Conservation (phyloP, 2,797 vertebrate species). For the Catamblyrhynchus diadema region DNA sequence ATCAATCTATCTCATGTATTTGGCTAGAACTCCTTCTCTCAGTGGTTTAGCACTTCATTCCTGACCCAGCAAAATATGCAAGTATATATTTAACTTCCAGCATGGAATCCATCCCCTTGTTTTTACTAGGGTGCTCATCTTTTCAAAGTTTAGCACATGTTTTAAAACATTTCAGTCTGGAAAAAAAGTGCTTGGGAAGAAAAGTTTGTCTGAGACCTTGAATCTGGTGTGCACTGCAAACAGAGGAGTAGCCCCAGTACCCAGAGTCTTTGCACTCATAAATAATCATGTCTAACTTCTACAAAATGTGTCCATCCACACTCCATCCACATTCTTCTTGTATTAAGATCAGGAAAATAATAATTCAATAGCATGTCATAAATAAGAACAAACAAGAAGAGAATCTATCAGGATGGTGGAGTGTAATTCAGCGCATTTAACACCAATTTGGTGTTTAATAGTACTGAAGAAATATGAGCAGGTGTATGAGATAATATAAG, state of each 20-base stretch:
- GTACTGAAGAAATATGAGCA: background rate
- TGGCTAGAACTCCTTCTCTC: background rate
- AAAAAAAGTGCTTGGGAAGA: background rate
- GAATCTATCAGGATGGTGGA: background rate
- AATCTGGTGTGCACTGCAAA: background rate
- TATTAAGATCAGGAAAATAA: background rate
- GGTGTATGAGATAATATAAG: background rate
- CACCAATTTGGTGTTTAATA: background rate
- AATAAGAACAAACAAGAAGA: background rate
- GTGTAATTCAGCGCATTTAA: background rate
- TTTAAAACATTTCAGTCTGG: background rate
- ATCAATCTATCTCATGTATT: background rate
- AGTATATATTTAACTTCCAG: slow-evolving; percentile 18
- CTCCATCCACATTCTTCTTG: background rate
- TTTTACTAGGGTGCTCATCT: background rate
- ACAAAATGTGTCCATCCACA: background rate
- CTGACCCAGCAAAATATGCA: background rate
- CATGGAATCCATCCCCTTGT: background rate
- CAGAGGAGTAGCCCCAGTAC: background rate
- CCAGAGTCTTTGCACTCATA: background rate
- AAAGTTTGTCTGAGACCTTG: background rate
- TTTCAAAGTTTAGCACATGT: background rate
- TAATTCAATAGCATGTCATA: background rate
- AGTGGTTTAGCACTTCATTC: slow-evolving; percentile 17
- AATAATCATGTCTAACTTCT: background rate